Evolutionary conservation across 2,888 invertebrate genomes (phyloP), one percentile per base, ranked within the genome.

Genomic region (Hemicrepidius hirtus): DNA sequence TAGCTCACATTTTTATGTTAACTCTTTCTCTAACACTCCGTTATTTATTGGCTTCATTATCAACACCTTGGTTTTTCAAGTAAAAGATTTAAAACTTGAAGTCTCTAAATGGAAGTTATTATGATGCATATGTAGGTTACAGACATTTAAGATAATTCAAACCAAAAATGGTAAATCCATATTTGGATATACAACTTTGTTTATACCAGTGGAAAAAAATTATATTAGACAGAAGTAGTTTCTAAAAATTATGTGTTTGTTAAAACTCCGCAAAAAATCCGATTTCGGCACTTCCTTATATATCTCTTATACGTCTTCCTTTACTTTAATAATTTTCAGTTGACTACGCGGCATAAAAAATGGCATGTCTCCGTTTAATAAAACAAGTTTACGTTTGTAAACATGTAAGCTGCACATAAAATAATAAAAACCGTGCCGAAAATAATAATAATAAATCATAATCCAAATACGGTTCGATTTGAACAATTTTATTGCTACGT

Each of bases 401-500:
- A 67, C 41, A 67, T 32, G 21, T 46, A 46, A 67, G 41, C 40
- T 35, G 35, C 32, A 35, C 18, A 53, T 24, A 13, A 18, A 9
- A 41, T 21, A 40, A 59, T 46, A 57, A 66, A 65, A 67, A 67
- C 41, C 44, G 46, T 59, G 32, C 44, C 57, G 32, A 46, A 57
- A 57, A 57, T 44, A 67, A 57, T 67, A 46, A 67, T 67, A 67
- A 67, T 67, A 67, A 67, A 67, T 67, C 67, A 57, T 67, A 67
- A 59, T 13, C 53, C 53, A 53, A 53, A 53, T 53, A 53, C 28
- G 53, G 53, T n/a, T n/a, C 13, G 28, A 53, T 53, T 28, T 28
- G 13, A 53, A n/a, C 12, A 53, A 53, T 28, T 53, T 53, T 53
- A 53, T 53, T 24, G 53, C 53, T 12, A 16, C n/a, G 4, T n/a